A percentile compares a stretch with the other conserved stretches of the same genome.
Evolutionary conservation across 2,113 vertebrate species (phyloP).

Genomic region (Puntigrus tetrazona): DNA sequence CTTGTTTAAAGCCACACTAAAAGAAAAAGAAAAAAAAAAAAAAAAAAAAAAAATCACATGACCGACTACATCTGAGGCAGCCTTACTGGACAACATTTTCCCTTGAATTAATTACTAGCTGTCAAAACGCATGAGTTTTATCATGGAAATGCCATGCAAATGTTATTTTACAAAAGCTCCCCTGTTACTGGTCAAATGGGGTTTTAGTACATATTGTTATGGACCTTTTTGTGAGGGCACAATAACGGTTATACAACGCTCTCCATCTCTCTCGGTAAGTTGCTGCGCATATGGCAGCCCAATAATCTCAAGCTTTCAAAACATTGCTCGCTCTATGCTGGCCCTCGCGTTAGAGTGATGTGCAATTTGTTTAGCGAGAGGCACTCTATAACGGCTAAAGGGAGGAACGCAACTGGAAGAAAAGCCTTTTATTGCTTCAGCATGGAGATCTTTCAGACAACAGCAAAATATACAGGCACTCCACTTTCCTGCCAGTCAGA

Average conservation of each 20-base stretch:
- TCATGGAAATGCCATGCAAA: neutral
- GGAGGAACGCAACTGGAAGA: constrained; percentile 30
- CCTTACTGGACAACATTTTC: neutral
- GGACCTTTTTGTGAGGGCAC: neutral
- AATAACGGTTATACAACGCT: constrained; percentile 12
- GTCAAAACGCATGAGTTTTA: neutral
- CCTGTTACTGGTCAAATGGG: neutral
- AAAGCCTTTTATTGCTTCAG: constrained; percentile 38
- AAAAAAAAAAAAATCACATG: neutral
- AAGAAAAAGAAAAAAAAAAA: too few relatives aligned
- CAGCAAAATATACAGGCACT: constrained; percentile 8
- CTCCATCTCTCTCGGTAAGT: neutral
- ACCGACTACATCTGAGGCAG: neutral
- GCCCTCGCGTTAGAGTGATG: neutral
- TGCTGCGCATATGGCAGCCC: neutral
- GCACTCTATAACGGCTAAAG: constrained; percentile 7
- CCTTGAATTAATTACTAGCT: neutral
- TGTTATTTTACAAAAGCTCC: neutral
- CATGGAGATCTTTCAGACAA: constrained; percentile 22
- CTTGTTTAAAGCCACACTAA: neutral
- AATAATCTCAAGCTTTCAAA: constrained; percentile 44
- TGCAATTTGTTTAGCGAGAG: constrained; percentile 13
- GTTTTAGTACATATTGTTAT: constrained; percentile 4
- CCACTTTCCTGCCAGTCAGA: constrained; percentile 33
- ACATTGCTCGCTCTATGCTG: neutral